Conservation (phyloP, 2,888 invertebrate genomes). For the Caenorhabditis sp. region DNA sequence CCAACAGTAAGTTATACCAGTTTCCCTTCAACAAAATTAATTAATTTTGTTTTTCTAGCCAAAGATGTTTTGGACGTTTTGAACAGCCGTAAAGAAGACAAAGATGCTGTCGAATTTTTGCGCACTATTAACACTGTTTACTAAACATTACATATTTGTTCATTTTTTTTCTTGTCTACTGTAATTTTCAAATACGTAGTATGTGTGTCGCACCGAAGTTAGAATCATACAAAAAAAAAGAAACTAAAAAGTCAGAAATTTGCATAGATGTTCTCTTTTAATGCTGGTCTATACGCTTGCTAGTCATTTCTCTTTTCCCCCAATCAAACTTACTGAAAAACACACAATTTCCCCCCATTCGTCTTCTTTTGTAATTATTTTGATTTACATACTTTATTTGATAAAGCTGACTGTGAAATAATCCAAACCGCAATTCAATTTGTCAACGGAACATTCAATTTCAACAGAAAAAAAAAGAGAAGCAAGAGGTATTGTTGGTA, state of each 20-base stretch:
- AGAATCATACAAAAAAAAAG: not conserved
- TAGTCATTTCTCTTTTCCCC: not conserved
- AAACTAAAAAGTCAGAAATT: not conserved
- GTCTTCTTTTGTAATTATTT: not conserved
- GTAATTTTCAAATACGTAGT: not conserved
- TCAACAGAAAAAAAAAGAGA: not conserved
- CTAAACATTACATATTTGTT: constrained; percentile 9
- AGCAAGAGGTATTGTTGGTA: not conserved
- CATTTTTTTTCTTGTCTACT: not conserved
- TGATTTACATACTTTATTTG: not conserved
- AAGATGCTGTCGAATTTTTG: constrained; percentile 69
- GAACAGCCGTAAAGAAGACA: constrained; percentile 67
- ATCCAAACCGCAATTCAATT: not conserved
- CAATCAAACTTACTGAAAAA: too few species aligned
- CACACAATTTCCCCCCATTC: too few species aligned
- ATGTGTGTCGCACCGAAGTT: not conserved
- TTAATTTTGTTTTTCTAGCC: too few species aligned
- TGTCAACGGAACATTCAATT: too few species aligned
- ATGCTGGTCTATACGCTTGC: not conserved
- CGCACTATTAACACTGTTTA: constrained; percentile 54
- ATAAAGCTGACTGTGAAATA: not conserved
- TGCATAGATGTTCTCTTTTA: not conserved
- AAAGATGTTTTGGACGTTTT: constrained; percentile 62
- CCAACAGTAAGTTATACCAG: constrained; percentile 53
- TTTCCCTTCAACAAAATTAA: not conserved